Percentiles rank a stretch among this genome's conserved stretches.
These are phyloP conservation scores for Plumapathes pennacea DNA, from an alignment of 92 coral and sea anemone species.

Conservation along the genomic window DNA sequence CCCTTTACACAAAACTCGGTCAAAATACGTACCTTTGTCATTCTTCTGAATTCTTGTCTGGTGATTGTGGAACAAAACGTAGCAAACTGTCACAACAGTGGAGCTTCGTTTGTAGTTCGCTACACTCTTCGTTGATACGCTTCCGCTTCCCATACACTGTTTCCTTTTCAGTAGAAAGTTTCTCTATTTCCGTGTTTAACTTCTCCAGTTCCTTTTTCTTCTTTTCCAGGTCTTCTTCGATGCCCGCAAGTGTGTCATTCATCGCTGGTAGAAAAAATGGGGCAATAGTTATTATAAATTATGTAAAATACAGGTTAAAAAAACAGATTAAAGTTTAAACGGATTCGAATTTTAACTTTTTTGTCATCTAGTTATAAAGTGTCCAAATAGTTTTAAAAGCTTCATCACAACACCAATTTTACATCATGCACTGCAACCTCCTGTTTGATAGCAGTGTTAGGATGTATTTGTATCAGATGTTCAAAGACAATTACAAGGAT, in stretches of 20 bases:
- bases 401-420: too few species aligned
- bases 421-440: too few species aligned
- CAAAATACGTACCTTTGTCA: neutral
- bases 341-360: too few species aligned
- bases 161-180: constrained; percentile 3
- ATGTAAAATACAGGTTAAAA: too few species aligned
- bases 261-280: constrained; percentile 2
- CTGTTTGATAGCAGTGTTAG: too few species aligned
- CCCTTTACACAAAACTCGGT: constrained; percentile 1
- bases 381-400: too few species aligned
- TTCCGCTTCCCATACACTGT: constrained; percentile 21
- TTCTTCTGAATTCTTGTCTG: neutral
- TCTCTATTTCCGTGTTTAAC: constrained; percentile 3
- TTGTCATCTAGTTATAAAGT: too few species aligned
- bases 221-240: constrained; percentile 23
- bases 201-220: constrained; percentile 24
- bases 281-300: too few species aligned
- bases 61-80: constrained; percentile 32
- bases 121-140: constrained; percentile 31
- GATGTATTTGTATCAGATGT: too few species aligned
- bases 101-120: constrained; percentile 32
- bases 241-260: constrained; percentile 24
- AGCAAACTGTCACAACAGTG: constrained; percentile 55
- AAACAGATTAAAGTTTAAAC: too few species aligned
- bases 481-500: too few species aligned